Evolutionary conservation across 2,797 vertebrate species (phyloP), one percentile per base, ranked within the genome.

Genomic region (Manis crassicaudata): DNA sequence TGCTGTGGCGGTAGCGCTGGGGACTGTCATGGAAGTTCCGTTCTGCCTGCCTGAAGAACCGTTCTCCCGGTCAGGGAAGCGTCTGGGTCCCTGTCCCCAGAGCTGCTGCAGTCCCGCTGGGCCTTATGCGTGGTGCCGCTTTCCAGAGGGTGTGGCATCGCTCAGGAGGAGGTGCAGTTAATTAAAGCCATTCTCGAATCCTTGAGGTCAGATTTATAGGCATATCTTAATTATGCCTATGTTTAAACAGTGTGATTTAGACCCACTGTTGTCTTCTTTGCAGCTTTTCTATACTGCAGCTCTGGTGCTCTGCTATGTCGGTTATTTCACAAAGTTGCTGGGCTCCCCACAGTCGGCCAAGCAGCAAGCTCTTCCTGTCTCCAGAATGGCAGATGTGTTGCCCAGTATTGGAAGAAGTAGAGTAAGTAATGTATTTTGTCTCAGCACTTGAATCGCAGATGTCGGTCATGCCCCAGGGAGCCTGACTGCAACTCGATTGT

Each of bases 251-350:
- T 91, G 50, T 37, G 18, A 81, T 82, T 91, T 82, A 54, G 87
- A 43, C 68, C 20, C 35, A 27, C 67, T 65, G 4, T 96, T 95
- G 85, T 40, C 18, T 92, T 3, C 96, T 94, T 89, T 35, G 46
- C 93, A 99, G 99, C 98, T 99, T 98, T 98, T 99, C 54, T 99
- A 99, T 97, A 99, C 99, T 90, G 98, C 98, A n/a, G 97, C 99
- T 94, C 98, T 99, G 97, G 98, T 99, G 56, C 96, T 99, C 60
- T 99, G 99, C 98, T 99, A 99, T 43, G 80, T 98, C 52, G 83
- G 98, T 87, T 99, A 99, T 97, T 99, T 99, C 97, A 60, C 98
- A 90, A 98, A 89, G 94, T 99, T 99, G 98, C 84, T 99, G 98
- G 98, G 99, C 29, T 99, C 99, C 84, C 96, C 98, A 97, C 99